These are phyloP conservation scores for Steatornis caripensis DNA, from an alignment of 2,113 vertebrate species.

Conservation along the genomic window DNA sequence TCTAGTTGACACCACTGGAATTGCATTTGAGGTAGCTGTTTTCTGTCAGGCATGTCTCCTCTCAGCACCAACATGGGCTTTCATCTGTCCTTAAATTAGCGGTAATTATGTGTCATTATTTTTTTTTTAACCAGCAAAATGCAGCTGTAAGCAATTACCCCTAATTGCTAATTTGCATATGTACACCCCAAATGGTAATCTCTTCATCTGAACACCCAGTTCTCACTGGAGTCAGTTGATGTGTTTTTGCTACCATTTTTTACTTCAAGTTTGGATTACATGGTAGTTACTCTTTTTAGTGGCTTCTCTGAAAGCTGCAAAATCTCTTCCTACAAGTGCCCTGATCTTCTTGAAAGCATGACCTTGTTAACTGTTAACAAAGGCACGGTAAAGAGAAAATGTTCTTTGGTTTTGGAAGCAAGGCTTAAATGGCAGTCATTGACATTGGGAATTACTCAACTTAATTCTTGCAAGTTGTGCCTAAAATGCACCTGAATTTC, in stretches of 20 bases:
- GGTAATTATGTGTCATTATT: slow-evolving; percentile 42
- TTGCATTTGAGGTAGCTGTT: slow-evolving; percentile 19
- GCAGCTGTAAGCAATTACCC: slow-evolving; percentile 57
- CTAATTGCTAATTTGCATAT: slow-evolving; percentile 43
- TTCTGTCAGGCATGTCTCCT: slow-evolving; percentile 16
- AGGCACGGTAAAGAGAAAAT: background rate
- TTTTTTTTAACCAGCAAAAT: slow-evolving; percentile 7
- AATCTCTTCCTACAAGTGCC: background rate
- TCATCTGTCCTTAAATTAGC: slow-evolving; percentile 48
- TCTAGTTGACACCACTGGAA: background rate
- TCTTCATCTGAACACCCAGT: slow-evolving; percentile 9
- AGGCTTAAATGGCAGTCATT: background rate
- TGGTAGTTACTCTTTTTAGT: background rate
- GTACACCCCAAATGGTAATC: background rate
- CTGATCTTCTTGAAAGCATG: background rate
- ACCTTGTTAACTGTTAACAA: background rate
- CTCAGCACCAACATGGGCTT: slow-evolving; percentile 5
- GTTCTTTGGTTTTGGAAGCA: background rate
- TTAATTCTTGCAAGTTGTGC: background rate
- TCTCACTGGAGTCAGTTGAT: background rate
- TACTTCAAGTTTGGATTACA: background rate
- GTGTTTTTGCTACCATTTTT: background rate
- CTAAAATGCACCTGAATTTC: background rate
- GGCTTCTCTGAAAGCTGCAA: background rate
- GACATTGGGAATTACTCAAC: background rate